Evolutionary conservation across 1,140 invertebrate genomes (phyloP), one percentile per base, ranked within the genome.

Genomic region (Ladona fulva): DNA sequence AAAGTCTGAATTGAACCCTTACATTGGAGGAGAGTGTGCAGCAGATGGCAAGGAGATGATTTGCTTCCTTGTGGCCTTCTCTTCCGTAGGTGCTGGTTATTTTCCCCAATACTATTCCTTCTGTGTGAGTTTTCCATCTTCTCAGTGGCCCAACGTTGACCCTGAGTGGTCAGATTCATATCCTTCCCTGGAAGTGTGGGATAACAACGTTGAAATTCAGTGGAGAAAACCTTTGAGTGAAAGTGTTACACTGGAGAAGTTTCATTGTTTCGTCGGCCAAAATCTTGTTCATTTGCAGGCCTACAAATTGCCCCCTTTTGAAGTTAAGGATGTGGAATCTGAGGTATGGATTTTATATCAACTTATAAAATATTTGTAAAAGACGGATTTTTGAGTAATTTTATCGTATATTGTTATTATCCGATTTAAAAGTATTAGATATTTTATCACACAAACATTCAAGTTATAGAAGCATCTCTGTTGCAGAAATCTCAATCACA

Each of bases 71-170:
- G 82, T 95, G 24, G 90, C 91, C 82, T 91, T 95, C 79, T 87
- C 90, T 19, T 92, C 92, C 0, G 81, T 94, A 29, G 94, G 94
- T 44, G 88, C 91, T 80, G 93, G 94, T 77, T 93, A 91, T 85
- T 95, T 93, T 81, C 92, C 93, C 0, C 86, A 90, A 76, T 87
- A 94, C 85, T 95, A 94, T 87, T 90, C 92, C 37, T 89, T 95
- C 77, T 91, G 88, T 82, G 82, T 94, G 42, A 87, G 89, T 81
- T 90, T 95, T 82, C 84, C 86, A 19, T 81, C 81, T 52, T 79
- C 24, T n/a, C 74, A 25, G 44, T 79, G 24, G 77, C 25, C 19
- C 73, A 75, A 24, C 24, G 42, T 19, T 42, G 29, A 74, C 42
- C 78, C 86, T 0, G 81, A 85, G 79, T 83, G 87, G 11, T 82